phyloP scores from a whole-genome alignment of 1,140 invertebrate species.

The Lanistes nyassanus region DNA sequence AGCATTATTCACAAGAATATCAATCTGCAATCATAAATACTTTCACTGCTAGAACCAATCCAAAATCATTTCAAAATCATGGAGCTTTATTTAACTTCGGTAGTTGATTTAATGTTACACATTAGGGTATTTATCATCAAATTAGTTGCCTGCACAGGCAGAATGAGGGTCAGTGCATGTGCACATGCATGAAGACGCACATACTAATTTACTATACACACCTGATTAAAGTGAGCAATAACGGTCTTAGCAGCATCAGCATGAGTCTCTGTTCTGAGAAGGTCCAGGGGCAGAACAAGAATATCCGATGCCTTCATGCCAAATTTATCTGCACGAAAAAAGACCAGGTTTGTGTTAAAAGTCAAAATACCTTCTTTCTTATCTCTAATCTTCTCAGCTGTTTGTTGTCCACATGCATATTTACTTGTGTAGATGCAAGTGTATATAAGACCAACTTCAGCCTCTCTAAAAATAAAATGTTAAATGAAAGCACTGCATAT shows the following conservation, averaged over 20 bases:
- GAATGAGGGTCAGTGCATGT: no score
- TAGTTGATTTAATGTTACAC: no score
- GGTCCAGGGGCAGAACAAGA: conserved; percentile 77
- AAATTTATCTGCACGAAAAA: conserved; percentile 17
- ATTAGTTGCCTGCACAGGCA: no score
- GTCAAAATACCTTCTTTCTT: not conserved
- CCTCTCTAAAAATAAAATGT: no score
- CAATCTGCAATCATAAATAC: conserved; percentile 53
- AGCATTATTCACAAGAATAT: conserved; percentile 69
- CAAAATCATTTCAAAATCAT: no score
- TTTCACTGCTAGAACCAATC: no score
- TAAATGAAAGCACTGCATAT: no score
- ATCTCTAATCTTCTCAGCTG: not conserved
- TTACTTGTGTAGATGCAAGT: not conserved
- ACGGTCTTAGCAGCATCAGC: conserved; percentile 74
- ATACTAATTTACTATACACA: conserved; percentile 50
- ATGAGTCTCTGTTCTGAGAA: conserved; percentile 75
- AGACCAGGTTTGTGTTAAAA: not conserved
- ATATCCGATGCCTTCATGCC: conserved; percentile 36
- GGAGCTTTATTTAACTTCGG: no score
- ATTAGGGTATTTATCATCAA: no score
- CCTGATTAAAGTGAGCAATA: conserved; percentile 78
- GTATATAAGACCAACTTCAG: not conserved
- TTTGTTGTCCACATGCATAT: not conserved
- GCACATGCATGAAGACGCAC: not conserved